A percentile compares a stretch with the other conserved stretches of the same genome.
phyloP scores from a whole-genome alignment of 2,113 vertebrate species.

The Chrysemys picta region DNA sequence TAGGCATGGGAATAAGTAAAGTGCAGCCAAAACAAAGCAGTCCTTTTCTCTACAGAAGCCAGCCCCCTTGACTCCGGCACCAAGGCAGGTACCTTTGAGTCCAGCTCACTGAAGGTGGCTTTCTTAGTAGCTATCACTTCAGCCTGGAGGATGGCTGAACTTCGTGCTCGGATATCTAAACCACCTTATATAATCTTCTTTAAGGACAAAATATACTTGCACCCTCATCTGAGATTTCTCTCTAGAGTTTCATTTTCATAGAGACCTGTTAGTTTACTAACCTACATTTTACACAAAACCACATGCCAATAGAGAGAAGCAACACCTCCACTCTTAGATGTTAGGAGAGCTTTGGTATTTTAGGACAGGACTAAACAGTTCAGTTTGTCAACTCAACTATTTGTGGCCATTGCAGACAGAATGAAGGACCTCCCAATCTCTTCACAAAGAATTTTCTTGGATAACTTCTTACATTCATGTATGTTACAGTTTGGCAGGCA shows the following conservation, averaged over 20 bases:
- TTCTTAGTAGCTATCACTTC: background rate
- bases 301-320: background rate
- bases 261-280: background rate
- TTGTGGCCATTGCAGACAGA: background rate
- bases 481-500: background rate
- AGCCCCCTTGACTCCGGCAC: too few species aligned
- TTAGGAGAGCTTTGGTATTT: too few species aligned
- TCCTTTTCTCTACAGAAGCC: too few species aligned
- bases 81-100: too few species aligned
- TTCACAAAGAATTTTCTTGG: background rate
- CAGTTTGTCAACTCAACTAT: background rate
- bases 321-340: background rate
- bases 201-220: background rate
- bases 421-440: background rate
- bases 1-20: too few species aligned
- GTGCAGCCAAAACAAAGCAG: too few species aligned
- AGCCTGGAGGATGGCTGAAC: background rate
- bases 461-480: background rate
- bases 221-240: background rate
- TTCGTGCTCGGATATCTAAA: background rate
- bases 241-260: background rate
- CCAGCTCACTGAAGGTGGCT: background rate
- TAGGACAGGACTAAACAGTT: background rate
- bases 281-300: background rate
- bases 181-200: background rate